phyloP scores from a whole-genome alignment of 2,113 vertebrate genomes.

The Pomatorhinus ruficollis region DNA sequence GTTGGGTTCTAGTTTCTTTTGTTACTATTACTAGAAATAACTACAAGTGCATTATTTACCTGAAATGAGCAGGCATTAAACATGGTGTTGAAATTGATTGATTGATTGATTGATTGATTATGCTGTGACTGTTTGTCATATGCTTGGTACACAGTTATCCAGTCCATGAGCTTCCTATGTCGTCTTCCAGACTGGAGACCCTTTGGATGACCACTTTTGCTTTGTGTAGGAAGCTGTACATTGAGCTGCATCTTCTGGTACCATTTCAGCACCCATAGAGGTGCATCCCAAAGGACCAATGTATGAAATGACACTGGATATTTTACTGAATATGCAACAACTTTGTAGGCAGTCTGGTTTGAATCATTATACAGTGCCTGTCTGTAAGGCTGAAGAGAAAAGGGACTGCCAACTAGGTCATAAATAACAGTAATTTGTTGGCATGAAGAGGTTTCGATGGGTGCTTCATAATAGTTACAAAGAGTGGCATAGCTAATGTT shows the following conservation, averaged over 20 bases:
- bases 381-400: neutral
- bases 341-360: neutral
- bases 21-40: neutral
- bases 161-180: neutral
- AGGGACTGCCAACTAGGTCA: neutral
- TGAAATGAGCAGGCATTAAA: neutral
- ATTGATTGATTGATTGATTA: neutral
- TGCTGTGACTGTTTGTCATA: neutral
- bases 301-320: fast-evolving
- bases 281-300: neutral
- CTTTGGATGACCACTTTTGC: neutral
- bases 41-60: neutral
- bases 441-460: neutral
- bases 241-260: neutral
- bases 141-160: neutral
- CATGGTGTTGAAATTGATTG: neutral
- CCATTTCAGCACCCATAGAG: neutral
- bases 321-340: neutral
- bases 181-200: neutral
- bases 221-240: fast-evolving
- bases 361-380: neutral
- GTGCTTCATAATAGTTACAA: neutral
- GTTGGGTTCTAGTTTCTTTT: neutral
- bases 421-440: neutral
- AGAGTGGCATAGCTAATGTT: neutral